Evolutionary conservation across 2,888 invertebrate species (phyloP), one percentile per base, ranked within the genome.

Genomic region (Luperina testacea): DNA sequence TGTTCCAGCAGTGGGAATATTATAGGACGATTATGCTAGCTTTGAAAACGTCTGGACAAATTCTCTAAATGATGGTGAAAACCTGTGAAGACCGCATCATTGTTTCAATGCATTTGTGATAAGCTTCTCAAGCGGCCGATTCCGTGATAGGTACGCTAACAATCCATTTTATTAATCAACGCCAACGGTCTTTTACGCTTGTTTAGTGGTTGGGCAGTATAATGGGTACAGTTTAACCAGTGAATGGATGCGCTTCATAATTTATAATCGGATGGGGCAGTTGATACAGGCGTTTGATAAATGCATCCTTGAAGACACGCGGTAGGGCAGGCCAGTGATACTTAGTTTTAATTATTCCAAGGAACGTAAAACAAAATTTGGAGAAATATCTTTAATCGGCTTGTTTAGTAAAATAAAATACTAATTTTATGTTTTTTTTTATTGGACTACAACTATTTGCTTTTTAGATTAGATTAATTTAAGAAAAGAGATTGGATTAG

Each of bases 231-330:
- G 74, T 82, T 79, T 79, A 80, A 87, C 88, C 87, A 81, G 85
- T 89, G 90, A 92, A 92, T 92, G 84, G 89, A 77, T 85, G 79
- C 85, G 89, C 89, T 91, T 91, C 88, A 91, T 93, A 92, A 91
- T 90, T 94, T 91, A 94, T 92, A 90, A 92, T 91, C 92, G 90
- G 92, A 92, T 92, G 88, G 71, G 32, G 72, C 81, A 80, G 83
- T 82, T 82, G 89, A 90, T 87, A 83, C 82, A 80, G 77, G 75
- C 72, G 77, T 65, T 82, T 90, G 87, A 91, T 91, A 91, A 88
- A 90, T 91, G 78, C 75, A 45, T 80, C 32, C 71, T 59, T 48
- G 68, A 80, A 74, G 17, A 71, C 57, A 20, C 17, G 2, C 13
- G 27, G 5, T 80, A 83, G 84, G 87, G 87, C 0, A 69, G 69